A percentile compares a stretch with the other conserved stretches of the same genome.
These are phyloP conservation scores for Anoura caudifer DNA, from an alignment of 2,113 vertebrate genomes.

Conservation along the genomic window DNA sequence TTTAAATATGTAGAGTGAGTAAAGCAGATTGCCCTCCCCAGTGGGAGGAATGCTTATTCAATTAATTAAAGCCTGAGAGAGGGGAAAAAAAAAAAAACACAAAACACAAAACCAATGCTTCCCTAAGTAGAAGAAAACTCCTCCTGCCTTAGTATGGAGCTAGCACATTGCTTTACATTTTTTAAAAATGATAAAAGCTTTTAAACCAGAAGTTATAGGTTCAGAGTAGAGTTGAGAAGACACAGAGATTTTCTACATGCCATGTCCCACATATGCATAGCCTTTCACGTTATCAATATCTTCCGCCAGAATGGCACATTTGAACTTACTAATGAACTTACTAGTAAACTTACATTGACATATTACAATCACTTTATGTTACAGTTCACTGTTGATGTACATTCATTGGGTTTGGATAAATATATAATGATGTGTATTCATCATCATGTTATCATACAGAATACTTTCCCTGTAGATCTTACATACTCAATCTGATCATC, in stretches of 20 bases:
- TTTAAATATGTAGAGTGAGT: neutral
- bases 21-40: neutral
- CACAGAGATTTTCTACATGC: neutral
- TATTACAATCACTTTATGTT: neutral
- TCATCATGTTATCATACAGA: neutral
- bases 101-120: rapidly evolving
- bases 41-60: neutral
- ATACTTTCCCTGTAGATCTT: neutral
- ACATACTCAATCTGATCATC: neutral
- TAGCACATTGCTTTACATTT: rapidly evolving
- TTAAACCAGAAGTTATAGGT: neutral
- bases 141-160: neutral
- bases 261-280: too few species aligned
- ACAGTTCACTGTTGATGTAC: neutral
- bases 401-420: neutral
- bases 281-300: neutral
- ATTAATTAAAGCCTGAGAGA: neutral
- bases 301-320: neutral
- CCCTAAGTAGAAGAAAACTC: neutral
- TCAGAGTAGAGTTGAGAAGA: neutral
- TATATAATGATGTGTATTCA: neutral
- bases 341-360: neutral
- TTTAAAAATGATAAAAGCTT: neutral
- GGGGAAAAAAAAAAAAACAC: neutral
- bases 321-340: neutral